Percentiles rank a stretch among this genome's conserved stretches.
Evolutionary conservation across 2,888 invertebrate genomes (phyloP).

Genomic region (Trichopoda pennipes): DNA sequence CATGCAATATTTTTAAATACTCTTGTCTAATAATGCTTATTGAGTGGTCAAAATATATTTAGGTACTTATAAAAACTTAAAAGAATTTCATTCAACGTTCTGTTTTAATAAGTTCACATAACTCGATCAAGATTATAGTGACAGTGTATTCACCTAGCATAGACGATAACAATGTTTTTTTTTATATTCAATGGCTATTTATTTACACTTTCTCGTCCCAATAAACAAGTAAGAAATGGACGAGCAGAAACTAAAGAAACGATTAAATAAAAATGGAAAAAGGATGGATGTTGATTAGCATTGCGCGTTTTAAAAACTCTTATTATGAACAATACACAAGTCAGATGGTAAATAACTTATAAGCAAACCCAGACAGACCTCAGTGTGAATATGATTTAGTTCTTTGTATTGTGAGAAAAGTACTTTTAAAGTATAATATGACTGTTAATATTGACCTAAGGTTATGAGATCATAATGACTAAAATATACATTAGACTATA

Average conservation of each 20-base stretch:
- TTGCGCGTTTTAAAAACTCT: not conserved
- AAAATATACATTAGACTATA: not conserved
- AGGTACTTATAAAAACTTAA: not conserved
- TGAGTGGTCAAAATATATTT: too few species aligned
- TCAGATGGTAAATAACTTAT: constrained; percentile 19
- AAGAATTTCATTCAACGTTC: not conserved
- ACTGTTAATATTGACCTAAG: constrained; percentile 10
- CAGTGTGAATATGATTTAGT: not conserved
- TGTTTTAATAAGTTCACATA: constrained; percentile 2
- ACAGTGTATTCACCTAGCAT: not conserved
- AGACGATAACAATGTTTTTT: not conserved
- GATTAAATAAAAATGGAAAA: too few species aligned
- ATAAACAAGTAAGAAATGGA: not conserved
- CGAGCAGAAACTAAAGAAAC: not conserved
- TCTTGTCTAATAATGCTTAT: too few species aligned
- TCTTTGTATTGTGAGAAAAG: not conserved
- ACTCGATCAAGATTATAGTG: not conserved
- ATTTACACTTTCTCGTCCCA: not conserved
- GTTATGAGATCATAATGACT: constrained; percentile 22
- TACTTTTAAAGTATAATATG: not conserved
- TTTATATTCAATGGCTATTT: constrained; percentile 4
- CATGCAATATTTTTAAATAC: too few species aligned
- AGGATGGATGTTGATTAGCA: not conserved
- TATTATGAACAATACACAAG: constrained; percentile 19
- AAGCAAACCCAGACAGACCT: constrained; percentile 3